Base-by-base conservation (phyloP, 2,113 vertebrate genomes). In the Halcyon malimbica region DNA sequence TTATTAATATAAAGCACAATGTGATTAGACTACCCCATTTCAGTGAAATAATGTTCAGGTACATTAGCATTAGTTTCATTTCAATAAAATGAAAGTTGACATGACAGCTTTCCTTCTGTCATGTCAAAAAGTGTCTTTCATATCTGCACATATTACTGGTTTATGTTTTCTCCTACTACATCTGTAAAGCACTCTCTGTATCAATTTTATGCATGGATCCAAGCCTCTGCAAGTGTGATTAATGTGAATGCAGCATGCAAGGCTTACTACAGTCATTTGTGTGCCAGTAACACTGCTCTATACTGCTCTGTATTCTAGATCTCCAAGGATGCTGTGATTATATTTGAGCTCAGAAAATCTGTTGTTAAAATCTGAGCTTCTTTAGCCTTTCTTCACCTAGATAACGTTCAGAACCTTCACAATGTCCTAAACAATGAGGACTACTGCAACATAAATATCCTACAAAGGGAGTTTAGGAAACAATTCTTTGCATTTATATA, bases 1-100 rank as follows among this genome's bases (percentile, higher is more conserved):
- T 93, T 96, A 97, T 94, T 96, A 96, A 97, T 70, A 91, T 50
- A 93, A 92, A 95, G 51, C 63, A 84, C 44, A 95, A 95, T 92
- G 73, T 71, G 83, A 97, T 96, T 95, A 91, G 65, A 68, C 69
- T 80, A 88, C 62, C 75, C 83, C 18, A 90, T 84, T 80, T 94
- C 95, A 83, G 64, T 62, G 64, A 93, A 97, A 97, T 75, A 70
- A 97, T 75, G 76, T 83, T 88, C 83, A 94, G 91, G 73, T 80
- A 86, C 71, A 94, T 94, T 89, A 94, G 78, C 54, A 95, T 62
- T 50, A 79, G 41, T 85, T 95, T 84, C 74, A 79, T 94, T 96
- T 96, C 86, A 95, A 91, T 15, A 67, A 56, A 94, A 94, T 76
- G 54, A 62, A 71, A 93, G 64, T 51, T 95, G 88, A 95, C 79